Conservation (phyloP, 2,888 invertebrate genomes). For the Blastobasis adustella region DNA sequence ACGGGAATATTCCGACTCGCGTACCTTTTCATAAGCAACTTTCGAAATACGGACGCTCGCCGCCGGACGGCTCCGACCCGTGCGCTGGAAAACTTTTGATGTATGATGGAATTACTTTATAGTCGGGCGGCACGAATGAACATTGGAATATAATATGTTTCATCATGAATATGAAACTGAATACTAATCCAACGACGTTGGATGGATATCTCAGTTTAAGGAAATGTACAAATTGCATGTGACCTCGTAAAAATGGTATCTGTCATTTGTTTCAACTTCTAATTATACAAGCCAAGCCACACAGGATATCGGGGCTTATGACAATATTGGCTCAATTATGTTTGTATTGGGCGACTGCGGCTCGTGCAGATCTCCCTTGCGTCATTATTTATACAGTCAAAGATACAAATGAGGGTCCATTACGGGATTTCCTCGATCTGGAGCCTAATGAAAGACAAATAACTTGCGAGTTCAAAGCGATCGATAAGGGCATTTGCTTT, state of each 20-base stretch:
- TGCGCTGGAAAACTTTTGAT: slow-evolving; percentile 36
- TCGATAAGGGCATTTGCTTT: slow-evolving; percentile 52
- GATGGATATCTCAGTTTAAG: no score
- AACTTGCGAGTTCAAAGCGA: slow-evolving; percentile 52
- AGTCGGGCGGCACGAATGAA: slow-evolving; percentile 17
- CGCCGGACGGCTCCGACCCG: slow-evolving; percentile 22
- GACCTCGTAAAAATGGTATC: no score
- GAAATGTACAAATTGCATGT: no score
- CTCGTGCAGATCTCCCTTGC: slow-evolving; percentile 35
- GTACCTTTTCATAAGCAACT: slow-evolving; percentile 36
- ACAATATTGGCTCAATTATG: slow-evolving; percentile 47
- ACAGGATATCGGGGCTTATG: background rate
- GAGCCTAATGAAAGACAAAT: slow-evolving; percentile 63
- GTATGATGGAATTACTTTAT: slow-evolving; percentile 25
- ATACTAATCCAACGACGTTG: no score
- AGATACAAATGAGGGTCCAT: slow-evolving; percentile 65
- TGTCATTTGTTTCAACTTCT: no score
- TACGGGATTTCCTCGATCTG: slow-evolving; percentile 62
- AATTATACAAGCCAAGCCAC: no score
- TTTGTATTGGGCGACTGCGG: slow-evolving; percentile 43
- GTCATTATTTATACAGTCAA: slow-evolving; percentile 58
- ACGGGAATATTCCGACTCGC: slow-evolving; percentile 24
- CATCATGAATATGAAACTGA: slow-evolving; percentile 20
- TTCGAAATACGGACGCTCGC: slow-evolving; percentile 30
- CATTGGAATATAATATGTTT: slow-evolving; percentile 18